phyloP scores from a whole-genome alignment of 1,140 invertebrate genomes.

The Macrobrachium nipponense region DNA sequence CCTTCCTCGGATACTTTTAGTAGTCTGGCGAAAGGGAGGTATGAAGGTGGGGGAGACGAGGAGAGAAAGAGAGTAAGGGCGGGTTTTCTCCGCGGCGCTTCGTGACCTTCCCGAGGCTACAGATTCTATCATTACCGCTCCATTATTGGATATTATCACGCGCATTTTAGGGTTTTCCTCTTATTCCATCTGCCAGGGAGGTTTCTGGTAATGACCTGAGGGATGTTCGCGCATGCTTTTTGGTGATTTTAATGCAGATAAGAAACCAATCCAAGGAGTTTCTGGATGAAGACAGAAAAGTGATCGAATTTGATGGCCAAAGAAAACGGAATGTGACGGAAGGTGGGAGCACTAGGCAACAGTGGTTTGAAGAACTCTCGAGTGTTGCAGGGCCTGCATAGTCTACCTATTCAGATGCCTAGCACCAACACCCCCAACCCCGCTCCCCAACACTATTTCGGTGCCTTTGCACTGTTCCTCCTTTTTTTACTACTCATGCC shows the following conservation, averaged over 20 bases:
- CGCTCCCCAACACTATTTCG: too few relatives aligned
- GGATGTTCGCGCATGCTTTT: background rate
- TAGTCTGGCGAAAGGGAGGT: background rate
- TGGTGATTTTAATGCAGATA: background rate
- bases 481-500: too few relatives aligned
- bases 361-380: too few relatives aligned
- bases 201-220: background rate
- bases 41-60: background rate
- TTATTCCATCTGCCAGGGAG: background rate
- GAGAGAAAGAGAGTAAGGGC: background rate
- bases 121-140: slow-evolving; percentile 35
- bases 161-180: background rate
- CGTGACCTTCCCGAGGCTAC: slow-evolving; percentile 22
- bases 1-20: background rate
- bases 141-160: slow-evolving; percentile 40
- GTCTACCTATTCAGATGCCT: too few relatives aligned
- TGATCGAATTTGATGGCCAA: too few relatives aligned
- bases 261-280: background rate
- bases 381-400: too few relatives aligned
- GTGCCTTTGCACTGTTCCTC: too few relatives aligned
- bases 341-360: too few relatives aligned
- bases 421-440: too few relatives aligned
- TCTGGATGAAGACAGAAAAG: too few relatives aligned
- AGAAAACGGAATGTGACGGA: too few relatives aligned
- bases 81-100: background rate